Evolutionary conservation across 2,888 invertebrate genomes (phyloP).

Genomic region (Polyommatus iphigenia): DNA sequence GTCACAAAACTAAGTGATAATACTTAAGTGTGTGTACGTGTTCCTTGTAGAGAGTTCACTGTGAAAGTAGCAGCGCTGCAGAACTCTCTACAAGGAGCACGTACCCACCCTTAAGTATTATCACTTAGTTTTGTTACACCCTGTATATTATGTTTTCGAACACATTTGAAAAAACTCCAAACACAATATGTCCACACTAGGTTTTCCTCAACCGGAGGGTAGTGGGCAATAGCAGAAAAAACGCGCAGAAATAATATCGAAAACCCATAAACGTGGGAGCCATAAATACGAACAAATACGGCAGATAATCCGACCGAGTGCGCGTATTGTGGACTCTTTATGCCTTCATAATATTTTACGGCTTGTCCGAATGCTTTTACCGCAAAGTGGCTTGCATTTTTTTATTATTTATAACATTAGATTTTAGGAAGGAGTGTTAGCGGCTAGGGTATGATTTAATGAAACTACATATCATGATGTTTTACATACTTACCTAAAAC

Average conservation of each 20-base stretch:
- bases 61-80: no score
- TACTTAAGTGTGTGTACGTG: no score
- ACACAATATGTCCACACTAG: constrained; percentile 52
- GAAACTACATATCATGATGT: not conserved
- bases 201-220: constrained; percentile 42
- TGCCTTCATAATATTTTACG: constrained; percentile 75
- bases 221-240: constrained; percentile 62
- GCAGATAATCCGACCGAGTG: constrained; percentile 74
- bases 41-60: no score
- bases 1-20: no score
- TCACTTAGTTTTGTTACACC: no score
- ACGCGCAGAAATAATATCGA: constrained; percentile 76
- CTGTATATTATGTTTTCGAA: no score
- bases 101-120: no score
- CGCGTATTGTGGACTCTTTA: constrained; percentile 73
- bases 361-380: constrained; percentile 65
- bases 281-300: constrained; percentile 72
- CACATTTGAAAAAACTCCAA: not conserved
- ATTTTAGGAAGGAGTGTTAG: constrained; percentile 25
- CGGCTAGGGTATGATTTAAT: constrained; percentile 3
- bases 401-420: constrained; percentile 34
- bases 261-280: constrained; percentile 69
- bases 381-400: constrained; percentile 40
- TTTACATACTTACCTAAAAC: not conserved
- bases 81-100: no score